A percentile compares a stretch with the other conserved stretches of the same genome.
Evolutionary conservation across 1,140 invertebrate species (phyloP).

Genomic region (Sarcophaga bullata): DNA sequence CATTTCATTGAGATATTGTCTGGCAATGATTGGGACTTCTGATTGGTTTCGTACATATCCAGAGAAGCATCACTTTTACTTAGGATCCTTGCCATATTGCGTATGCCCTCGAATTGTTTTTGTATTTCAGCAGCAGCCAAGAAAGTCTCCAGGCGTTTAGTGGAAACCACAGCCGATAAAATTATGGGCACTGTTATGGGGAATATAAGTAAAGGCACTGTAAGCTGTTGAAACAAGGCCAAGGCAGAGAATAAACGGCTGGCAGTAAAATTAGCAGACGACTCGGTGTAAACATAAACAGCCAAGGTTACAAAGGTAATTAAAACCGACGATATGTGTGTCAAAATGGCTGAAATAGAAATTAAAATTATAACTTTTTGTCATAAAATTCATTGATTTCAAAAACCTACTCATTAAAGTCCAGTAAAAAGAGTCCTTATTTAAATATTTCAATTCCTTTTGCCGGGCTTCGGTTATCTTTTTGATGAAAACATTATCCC

Average conservation of each 20-base stretch:
- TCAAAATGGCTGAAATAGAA: slow-evolving; percentile 65
- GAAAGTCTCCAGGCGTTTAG: slow-evolving; percentile 75
- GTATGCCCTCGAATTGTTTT: slow-evolving; percentile 67
- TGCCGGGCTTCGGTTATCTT: slow-evolving; percentile 74
- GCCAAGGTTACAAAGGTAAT: slow-evolving; percentile 79
- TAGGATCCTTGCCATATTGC: slow-evolving; percentile 63
- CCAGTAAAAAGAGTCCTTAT: slow-evolving; percentile 80
- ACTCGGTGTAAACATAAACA: slow-evolving; percentile 67
- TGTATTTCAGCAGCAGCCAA: slow-evolving; percentile 74
- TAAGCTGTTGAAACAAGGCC: slow-evolving; percentile 83
- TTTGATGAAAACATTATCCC: slow-evolving; percentile 80
- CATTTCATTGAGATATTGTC: slow-evolving; percentile 40
- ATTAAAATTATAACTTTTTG: not conserved
- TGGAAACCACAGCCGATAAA: slow-evolving; percentile 78
- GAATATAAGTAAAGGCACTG: slow-evolving; percentile 81
- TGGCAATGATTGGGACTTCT: slow-evolving; percentile 52
- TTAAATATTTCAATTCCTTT: slow-evolving; percentile 77
- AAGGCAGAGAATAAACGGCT: slow-evolving; percentile 79
- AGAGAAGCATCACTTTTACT: slow-evolving; percentile 64
- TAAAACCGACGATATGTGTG: slow-evolving; percentile 77
- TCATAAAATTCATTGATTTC: not conserved
- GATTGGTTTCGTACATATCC: slow-evolving; percentile 62
- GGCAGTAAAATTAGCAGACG: slow-evolving; percentile 69
- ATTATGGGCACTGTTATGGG: slow-evolving; percentile 82
- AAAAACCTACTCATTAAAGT: slow-evolving; percentile 75